phyloP scores from a whole-genome alignment of 1,140 invertebrate species.

The Zaprionus inermis region DNA sequence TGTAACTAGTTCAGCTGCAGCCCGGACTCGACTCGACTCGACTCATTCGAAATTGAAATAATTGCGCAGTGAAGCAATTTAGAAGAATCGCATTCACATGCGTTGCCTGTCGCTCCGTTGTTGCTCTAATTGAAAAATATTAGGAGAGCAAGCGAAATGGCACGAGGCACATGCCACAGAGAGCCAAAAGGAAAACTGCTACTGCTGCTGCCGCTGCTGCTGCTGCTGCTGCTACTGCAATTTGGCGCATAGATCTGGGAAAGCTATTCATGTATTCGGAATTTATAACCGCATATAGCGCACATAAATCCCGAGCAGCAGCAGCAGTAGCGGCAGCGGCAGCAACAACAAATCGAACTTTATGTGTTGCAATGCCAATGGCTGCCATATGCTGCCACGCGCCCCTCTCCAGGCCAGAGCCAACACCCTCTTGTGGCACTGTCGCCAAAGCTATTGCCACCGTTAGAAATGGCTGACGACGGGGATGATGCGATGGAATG shows the following conservation, averaged over 20 bases:
- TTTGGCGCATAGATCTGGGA: constrained; percentile 80
- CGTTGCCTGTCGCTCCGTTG: constrained; percentile 42
- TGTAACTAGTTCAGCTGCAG: constrained; percentile 24
- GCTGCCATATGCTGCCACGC: constrained; percentile 55
- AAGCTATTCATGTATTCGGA: constrained; percentile 79
- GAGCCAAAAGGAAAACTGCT: constrained; percentile 66
- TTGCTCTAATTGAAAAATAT: constrained; percentile 66
- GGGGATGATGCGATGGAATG: constrained; percentile 19
- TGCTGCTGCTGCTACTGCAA: constrained; percentile 53
- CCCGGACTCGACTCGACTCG: constrained; percentile 3
- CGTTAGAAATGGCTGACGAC: constrained; percentile 72
- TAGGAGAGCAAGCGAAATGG: constrained; percentile 50
- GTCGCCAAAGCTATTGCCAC: constrained; percentile 82
- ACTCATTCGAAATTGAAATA: constrained; percentile 79
- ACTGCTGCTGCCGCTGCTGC: constrained; percentile 32
- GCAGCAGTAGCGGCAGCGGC: constrained; percentile 35
- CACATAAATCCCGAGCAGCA: constrained; percentile 71
- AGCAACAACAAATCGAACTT: constrained; percentile 71
- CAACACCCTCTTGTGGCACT: constrained; percentile 51
- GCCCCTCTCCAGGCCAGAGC: not conserved
- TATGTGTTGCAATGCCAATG: constrained; percentile 80
- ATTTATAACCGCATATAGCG: constrained; percentile 83
- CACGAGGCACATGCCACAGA: constrained; percentile 29
- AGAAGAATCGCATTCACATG: constrained; percentile 81
- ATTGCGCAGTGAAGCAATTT: constrained; percentile 83